Evolutionary conservation across 2,113 vertebrate species (phyloP), one percentile per base, ranked within the genome.

Genomic region (Calidris pygmaea): DNA sequence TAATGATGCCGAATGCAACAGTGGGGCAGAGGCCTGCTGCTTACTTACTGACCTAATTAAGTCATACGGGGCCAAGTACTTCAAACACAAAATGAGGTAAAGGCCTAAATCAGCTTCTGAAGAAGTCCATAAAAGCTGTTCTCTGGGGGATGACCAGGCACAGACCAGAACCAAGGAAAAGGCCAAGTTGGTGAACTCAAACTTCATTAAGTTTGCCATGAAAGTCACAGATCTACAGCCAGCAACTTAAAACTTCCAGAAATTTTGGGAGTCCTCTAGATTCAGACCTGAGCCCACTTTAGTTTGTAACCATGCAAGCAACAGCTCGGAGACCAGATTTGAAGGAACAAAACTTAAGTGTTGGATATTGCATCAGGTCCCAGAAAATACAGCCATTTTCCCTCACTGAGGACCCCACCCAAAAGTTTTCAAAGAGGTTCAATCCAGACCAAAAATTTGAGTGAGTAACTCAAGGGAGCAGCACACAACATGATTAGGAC

Each of bases 21-120:
- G 89, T 87, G 93, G 93, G 96, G 85, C 53, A 80, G 67, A 81
- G 67, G 72, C 43, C 48, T 80, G 58, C 85, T 95, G 90, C 88
- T 93, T 93, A 74, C 55, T 96, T 96, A 48, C 47, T 59, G 70
- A 60, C 89, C 90, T 93, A 97, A 96, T 96, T 97, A 97, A 97
- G 93, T 95, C 95, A 89, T 62, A 68, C 8, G 10, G 93, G 65
- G 41, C 60, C 35, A 87, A 89, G 52, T 21, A 66, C 43, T 83
- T 87, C 39, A 67, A 94, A 82, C 19, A 71, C 9, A 58, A 89
- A 77, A 20, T 35, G 17, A 83, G 10, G 34, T 22, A 87, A 94
- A 22, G 37, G 27, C 12, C 60, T 52, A 60, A 75, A 59, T 52
- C 29, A 45, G n/a, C 89, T 94, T 73, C 70, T 75, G 50, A 93